Evolutionary conservation across 2,113 vertebrate species (phyloP), one percentile per base, ranked within the genome.

Genomic region (Chamaea fasciata): DNA sequence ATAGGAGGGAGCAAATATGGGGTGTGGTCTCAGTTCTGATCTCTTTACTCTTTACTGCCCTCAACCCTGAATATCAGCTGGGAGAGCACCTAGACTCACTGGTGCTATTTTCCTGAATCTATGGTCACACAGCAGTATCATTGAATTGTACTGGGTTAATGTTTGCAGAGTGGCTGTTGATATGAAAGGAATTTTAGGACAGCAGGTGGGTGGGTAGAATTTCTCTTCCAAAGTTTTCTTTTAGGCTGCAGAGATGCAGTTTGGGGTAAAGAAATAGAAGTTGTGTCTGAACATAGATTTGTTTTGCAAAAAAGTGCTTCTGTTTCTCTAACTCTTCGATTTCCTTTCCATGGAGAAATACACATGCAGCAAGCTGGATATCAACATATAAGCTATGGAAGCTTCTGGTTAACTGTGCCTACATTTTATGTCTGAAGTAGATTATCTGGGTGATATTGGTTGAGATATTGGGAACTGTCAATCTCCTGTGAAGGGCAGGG

Each of bases 151-250:
- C 19, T 33, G 21, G 33, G 33, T 81, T 85, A 30, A 68, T 86
- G 46, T 90, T 92, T 92, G 70, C 57, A 69, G 28, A 50, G 59
- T 41, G 30, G 33, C 46, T 92, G 37, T 46, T 76, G 44, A 75
- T 10, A 9, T 14, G 9, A 69, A 71, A 68, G 15, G n/a, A 53
- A 46, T 86, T 90, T 35, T 70, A 76, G 63, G 67, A 46, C 42
- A 87, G 37, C 23, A 76, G 70, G 33, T 87, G 26, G 7, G 33
- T 59, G 41, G 37, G 26, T 89, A 46, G 62, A 69, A 79, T 87
- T 83, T 76, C 3, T 68, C 15, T 69, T 89, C 23, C 41, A 22
- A 42, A 71, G 23, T 78, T 89, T 80, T 81, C 23, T 63, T 80
- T 80, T 42, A 67, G 52, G 33, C 22, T 65, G 52, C 26, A 87